phyloP scores from a whole-genome alignment of 92 coral and sea anemone species.

The Scolanthus callimorphus region DNA sequence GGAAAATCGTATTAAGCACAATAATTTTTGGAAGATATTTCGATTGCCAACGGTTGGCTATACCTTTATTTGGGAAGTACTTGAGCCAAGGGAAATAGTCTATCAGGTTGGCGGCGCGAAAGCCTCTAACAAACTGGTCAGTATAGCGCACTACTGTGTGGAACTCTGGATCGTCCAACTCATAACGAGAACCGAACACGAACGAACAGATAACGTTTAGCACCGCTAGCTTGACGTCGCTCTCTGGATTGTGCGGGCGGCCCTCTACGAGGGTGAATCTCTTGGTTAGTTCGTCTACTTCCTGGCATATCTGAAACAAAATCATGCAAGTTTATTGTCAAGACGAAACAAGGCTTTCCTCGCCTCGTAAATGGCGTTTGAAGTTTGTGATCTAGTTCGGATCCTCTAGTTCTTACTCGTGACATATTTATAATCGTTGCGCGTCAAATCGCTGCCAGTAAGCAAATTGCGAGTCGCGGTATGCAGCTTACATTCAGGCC shows the following conservation, averaged over 20 bases:
- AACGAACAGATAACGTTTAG: slow-evolving; percentile 88
- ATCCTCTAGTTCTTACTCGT: no score
- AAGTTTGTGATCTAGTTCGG: no score
- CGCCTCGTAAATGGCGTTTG: no score
- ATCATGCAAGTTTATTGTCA: no score
- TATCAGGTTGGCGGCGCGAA: slow-evolving; percentile 85
- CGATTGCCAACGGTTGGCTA: no score
- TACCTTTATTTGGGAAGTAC: slow-evolving; percentile 77
- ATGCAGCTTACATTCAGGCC: no score
- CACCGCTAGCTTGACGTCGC: slow-evolving; percentile 77
- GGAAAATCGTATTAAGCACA: background rate
- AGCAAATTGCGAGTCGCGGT: no score
- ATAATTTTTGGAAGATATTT: no score
- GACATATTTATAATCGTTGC: no score
- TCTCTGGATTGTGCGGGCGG: slow-evolving; percentile 53
- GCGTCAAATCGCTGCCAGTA: no score
- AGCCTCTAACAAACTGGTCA: slow-evolving; percentile 79
- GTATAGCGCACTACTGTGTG: slow-evolving; percentile 67
- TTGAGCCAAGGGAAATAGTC: slow-evolving; percentile 94
- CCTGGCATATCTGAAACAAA: slow-evolving; percentile 67
- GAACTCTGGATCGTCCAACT: slow-evolving; percentile 79
- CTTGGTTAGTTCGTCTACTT: slow-evolving; percentile 72
- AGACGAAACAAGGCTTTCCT: no score
- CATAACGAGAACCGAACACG: slow-evolving; percentile 88
- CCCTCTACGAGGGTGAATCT: slow-evolving; percentile 66